phyloP scores from a whole-genome alignment of 2,888 invertebrate species.

The Kryphioiulus occultus region DNA sequence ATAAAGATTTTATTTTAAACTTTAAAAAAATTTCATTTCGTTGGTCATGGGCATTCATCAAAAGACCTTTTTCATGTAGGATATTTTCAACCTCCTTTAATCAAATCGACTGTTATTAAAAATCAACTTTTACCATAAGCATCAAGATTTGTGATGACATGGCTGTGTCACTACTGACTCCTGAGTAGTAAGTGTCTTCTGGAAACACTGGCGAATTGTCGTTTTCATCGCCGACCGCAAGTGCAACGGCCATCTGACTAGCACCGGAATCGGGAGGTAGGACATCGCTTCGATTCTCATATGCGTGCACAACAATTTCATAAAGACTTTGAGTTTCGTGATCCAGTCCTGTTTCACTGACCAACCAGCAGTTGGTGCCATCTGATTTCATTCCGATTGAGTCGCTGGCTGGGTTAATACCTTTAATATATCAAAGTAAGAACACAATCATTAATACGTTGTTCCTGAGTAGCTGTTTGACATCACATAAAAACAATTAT shows the following conservation, averaged over 20 bases:
- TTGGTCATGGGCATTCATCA: too few relatives aligned
- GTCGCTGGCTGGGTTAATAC: background rate
- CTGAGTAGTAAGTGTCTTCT: background rate
- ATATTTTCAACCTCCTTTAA: too few relatives aligned
- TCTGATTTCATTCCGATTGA: background rate
- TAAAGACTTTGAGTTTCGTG: background rate
- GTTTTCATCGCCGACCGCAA: background rate
- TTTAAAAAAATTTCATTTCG: too few relatives aligned
- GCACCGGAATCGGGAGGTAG: background rate
- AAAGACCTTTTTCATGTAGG: too few relatives aligned
- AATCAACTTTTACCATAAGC: background rate
- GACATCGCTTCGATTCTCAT: background rate
- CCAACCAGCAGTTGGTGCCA: background rate
- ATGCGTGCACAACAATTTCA: background rate
- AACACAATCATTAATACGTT: too few relatives aligned
- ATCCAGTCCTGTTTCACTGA: background rate
- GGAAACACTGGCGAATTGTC: background rate
- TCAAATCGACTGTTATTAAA: too few relatives aligned
- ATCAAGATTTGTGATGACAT: background rate
- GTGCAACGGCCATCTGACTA: background rate
- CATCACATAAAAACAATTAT: too few relatives aligned
- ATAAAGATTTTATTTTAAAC: too few relatives aligned
- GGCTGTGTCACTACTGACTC: constrained; percentile 13
- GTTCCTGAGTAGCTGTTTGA: too few relatives aligned
- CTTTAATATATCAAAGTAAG: background rate